A percentile compares a stretch with the other conserved stretches of the same genome.
Conservation (phyloP, 1,140 invertebrate species). For the Acromyrmex echinatior region DNA sequence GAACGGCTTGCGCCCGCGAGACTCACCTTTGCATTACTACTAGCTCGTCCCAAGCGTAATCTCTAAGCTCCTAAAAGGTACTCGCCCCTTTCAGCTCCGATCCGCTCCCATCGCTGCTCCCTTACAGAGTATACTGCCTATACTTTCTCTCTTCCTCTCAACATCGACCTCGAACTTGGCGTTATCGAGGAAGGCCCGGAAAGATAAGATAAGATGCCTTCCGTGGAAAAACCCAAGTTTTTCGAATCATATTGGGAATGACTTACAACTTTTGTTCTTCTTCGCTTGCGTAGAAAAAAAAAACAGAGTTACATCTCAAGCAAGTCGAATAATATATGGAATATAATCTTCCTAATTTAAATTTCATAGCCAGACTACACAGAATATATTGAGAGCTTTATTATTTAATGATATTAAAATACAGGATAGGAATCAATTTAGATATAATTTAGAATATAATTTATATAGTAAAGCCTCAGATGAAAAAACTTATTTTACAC, state of each 20-base stretch:
- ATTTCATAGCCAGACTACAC: background rate
- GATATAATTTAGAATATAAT: no score
- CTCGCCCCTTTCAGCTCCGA: conserved; percentile 79
- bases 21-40: conserved; percentile 83
- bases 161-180: conserved; percentile 43
- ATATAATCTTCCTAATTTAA: background rate
- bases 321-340: background rate
- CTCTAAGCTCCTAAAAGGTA: conserved; percentile 86
- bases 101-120: conserved; percentile 57
- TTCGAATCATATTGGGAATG: background rate
- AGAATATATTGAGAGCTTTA: background rate
- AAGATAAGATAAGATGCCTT: conserved; percentile 4
- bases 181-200: conserved; percentile 6
- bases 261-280: background rate
- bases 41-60: conserved; percentile 82
- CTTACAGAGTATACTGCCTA: conserved; percentile 44
- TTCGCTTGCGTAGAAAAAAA: background rate
- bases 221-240: background rate
- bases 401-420: background rate
- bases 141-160: conserved; percentile 56
- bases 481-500: background rate
- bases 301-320: background rate
- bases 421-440: no score
- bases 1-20: conserved; percentile 80
- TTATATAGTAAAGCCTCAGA: no score